These are phyloP conservation scores for Speoplatyrhinus poulsoni DNA, from an alignment of 2,113 vertebrate species.

Conservation along the genomic window DNA sequence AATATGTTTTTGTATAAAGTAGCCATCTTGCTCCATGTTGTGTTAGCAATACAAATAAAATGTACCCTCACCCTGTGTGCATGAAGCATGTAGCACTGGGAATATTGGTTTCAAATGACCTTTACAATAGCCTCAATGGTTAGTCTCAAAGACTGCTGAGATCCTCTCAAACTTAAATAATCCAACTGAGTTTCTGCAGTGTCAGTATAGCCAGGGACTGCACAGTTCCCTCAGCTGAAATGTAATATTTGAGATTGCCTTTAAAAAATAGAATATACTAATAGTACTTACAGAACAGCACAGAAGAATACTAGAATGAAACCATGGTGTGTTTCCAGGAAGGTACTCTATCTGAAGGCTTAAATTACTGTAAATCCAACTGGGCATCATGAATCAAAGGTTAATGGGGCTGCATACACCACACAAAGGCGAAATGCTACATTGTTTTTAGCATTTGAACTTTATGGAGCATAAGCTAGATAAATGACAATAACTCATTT, in stretches of 20 bases:
- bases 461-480: background rate
- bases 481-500: background rate
- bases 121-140: slow-evolving; percentile 35
- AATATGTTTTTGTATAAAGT: background rate
- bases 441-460: background rate
- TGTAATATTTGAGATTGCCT: slow-evolving; percentile 12
- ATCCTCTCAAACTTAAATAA: slow-evolving; percentile 45
- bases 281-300: slow-evolving; percentile 30
- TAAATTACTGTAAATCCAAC: background rate
- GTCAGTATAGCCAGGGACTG: slow-evolving; percentile 10
- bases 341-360: background rate
- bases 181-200: slow-evolving; percentile 18
- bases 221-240: slow-evolving; percentile 8
- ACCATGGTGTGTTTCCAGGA: background rate
- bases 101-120: slow-evolving; percentile 29
- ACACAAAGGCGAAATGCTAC: background rate
- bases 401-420: background rate
- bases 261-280: slow-evolving; percentile 38
- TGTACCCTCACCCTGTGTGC: slow-evolving; percentile 1
- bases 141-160: slow-evolving; percentile 35
- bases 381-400: background rate
- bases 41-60: slow-evolving; percentile 17
- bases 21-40: background rate
- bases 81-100: slow-evolving; percentile 19
- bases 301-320: slow-evolving; percentile 2